Base-by-base conservation (phyloP, 2,113 vertebrate species). In the Syrrhaptes paradoxus region DNA sequence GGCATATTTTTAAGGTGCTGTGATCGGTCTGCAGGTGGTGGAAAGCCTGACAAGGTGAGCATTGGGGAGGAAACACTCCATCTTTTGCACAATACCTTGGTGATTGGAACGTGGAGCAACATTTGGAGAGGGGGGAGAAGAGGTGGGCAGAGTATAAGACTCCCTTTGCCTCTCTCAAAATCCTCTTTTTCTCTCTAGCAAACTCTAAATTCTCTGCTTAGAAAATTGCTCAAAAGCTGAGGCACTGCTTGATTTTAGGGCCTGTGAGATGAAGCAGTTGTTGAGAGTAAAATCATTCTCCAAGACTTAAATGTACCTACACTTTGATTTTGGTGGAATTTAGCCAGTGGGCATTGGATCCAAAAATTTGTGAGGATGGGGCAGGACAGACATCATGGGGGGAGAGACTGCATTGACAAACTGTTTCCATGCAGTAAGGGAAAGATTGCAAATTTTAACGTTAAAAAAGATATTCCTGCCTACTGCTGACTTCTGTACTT, bases 351-450 rank as follows among this genome's bases (percentile, higher is more conserved):
- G 54, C 63, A 76, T 34, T 8, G 10, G 46, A 72, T 93, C 21
- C 74, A 95, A 90, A 90, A 91, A 54, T 36, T 54, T 72, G 21
- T 52, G 55, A 76, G 31, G 51, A 73, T 46, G 32, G 17, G 55
- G 74, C 13, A 73, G 78, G 46, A 85, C 14, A 74, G n/a, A 61
- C 61, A 78, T 57, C 25, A 58, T 3, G 24, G 49, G 82, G 74
- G 74, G 89, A 93, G 38, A 46, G 38, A 74, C 38, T 2, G 3
- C 22, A 6, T 28, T 93, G 84, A 49, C 66, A 87, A 51, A 57
- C 7, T 26, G 6, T 94, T 95, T 96, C 93, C 92, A 88, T 92
- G 46, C 36, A 38, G 36, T 93, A 93, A 94, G 85, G 90, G 79
- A 54, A 93, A 94, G 43, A 80, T 17, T 66, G 26, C 31, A 32